phyloP scores from a whole-genome alignment of 2,888 invertebrate genomes.

The Liopterus haemorrhoidalis region DNA sequence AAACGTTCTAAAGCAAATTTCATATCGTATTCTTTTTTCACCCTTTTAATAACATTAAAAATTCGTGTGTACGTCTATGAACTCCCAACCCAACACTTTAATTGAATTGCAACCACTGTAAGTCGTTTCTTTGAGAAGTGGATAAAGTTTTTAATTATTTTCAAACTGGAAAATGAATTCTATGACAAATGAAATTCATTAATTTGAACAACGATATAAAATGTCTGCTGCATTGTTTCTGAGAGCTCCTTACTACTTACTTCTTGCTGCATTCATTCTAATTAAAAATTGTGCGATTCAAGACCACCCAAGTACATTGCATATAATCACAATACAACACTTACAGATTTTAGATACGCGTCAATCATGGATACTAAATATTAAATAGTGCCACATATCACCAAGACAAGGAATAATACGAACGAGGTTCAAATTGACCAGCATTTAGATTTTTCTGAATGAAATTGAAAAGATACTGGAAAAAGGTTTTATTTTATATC shows the following conservation, averaged over 20 bases:
- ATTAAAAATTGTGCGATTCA: neutral
- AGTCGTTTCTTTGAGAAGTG: constrained; percentile 44
- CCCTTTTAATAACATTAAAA: constrained; percentile 11
- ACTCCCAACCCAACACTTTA: constrained; percentile 40
- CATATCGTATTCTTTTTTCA: constrained; percentile 3
- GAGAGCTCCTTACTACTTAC: constrained; percentile 3
- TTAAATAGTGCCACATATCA: too few relatives aligned
- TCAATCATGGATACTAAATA: too few relatives aligned
- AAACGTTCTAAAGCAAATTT: too few relatives aligned
- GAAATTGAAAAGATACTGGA: too few relatives aligned
- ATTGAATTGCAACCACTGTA: constrained; percentile 45
- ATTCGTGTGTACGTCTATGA: too few relatives aligned
- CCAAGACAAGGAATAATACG: too few relatives aligned
- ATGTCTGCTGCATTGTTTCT: constrained; percentile 35
- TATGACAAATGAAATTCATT: constrained; percentile 43
- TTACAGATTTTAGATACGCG: neutral
- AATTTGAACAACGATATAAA: constrained; percentile 40
- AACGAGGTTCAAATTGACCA: too few relatives aligned
- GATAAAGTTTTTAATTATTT: constrained; percentile 46
- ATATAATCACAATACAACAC: neutral
- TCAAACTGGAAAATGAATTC: constrained; percentile 43
- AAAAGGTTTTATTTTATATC: too few relatives aligned
- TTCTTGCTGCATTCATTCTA: neutral
- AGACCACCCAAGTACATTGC: neutral
- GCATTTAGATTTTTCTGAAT: too few relatives aligned